Evolutionary conservation across 2,113 vertebrate genomes (phyloP), one percentile per base, ranked within the genome.

Genomic region (Neogobius melanostomus): DNA sequence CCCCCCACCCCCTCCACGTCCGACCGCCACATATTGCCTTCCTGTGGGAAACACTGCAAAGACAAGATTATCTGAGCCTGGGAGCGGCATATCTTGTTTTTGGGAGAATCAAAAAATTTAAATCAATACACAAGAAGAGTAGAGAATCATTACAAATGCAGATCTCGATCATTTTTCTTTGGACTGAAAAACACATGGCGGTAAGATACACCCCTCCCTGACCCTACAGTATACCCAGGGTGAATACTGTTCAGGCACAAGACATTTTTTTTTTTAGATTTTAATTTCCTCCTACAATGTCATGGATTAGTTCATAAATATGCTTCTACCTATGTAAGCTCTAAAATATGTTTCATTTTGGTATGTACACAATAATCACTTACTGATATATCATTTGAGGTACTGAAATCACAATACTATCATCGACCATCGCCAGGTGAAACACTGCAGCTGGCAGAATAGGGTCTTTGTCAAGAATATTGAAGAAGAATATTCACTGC

Each of bases 271-370:
- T 9, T 71, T 76, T 66, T 9, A 16, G 66, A 59, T 64, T 77
- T 82, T 45, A 62, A 10, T 62, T 66, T 82, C 68, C 16, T 79
- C 67, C 75, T 87, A 89, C 75, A 74, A 65, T 80, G 76, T 61
- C 64, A 77, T 77, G 53, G 74, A 79, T 91, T 84, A 84, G 82
- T 88, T 88, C 49, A 90, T 89, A 90, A 88, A 86, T 91, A 90
- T 76, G 77, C 51, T 77, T 81, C 84, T 89, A 91, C 72, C 85
- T 90, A 90, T 70, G 36, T 73, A 71, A 88, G 72, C 77, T 85
- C 73, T 76, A 77, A 71, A 81, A 81, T 90, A 88, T 48, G 72
- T 67, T 76, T 80, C 17, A 64, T 80, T 53, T 68, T 67, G 66
- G n/a, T 91, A 90, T 91, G 86, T 91, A 91, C 89, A 91, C 28